Conservation (phyloP, 2,113 vertebrate species). For the Panurus biarmicus region DNA sequence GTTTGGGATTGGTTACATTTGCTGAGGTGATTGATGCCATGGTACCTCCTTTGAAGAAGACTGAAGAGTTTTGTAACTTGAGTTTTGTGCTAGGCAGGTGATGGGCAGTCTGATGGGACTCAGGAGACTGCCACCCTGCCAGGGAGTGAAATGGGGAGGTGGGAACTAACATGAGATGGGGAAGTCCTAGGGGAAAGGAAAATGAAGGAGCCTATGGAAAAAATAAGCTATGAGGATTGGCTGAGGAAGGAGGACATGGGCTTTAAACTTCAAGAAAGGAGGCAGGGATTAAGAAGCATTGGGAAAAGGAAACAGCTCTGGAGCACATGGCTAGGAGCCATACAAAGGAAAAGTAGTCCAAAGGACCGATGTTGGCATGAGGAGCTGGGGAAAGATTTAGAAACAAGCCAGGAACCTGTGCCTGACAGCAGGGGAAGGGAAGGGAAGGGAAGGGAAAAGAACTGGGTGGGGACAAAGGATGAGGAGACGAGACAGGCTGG, state of each 20-base stretch:
- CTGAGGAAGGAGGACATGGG: not conserved
- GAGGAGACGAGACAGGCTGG: slow-evolving; percentile 28
- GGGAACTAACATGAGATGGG: not conserved
- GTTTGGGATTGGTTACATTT: not conserved
- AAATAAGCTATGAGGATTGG: not conserved
- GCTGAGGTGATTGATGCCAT: not conserved
- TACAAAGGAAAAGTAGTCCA: not conserved
- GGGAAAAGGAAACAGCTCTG: not conserved
- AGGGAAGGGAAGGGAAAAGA: slow-evolving; percentile 15
- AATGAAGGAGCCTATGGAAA: not conserved
- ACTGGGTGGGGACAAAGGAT: slow-evolving; percentile 46
- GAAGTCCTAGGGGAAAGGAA: not conserved
- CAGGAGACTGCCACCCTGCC: not conserved
- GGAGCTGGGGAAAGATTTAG: slow-evolving; percentile 33
- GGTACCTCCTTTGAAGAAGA: not conserved
- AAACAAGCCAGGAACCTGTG: slow-evolving; percentile 43
- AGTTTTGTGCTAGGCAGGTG: not conserved
- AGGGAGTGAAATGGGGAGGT: not conserved
- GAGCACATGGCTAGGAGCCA: not conserved
- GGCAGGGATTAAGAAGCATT: not conserved
- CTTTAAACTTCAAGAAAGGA: not conserved
- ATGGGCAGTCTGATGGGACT: not conserved
- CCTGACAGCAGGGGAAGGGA: slow-evolving; percentile 5
- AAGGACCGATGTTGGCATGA: not conserved
- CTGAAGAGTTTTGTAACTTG: not conserved